Evolutionary conservation across 2,888 invertebrate genomes (phyloP).

Genomic region (Drosophila monieri): DNA sequence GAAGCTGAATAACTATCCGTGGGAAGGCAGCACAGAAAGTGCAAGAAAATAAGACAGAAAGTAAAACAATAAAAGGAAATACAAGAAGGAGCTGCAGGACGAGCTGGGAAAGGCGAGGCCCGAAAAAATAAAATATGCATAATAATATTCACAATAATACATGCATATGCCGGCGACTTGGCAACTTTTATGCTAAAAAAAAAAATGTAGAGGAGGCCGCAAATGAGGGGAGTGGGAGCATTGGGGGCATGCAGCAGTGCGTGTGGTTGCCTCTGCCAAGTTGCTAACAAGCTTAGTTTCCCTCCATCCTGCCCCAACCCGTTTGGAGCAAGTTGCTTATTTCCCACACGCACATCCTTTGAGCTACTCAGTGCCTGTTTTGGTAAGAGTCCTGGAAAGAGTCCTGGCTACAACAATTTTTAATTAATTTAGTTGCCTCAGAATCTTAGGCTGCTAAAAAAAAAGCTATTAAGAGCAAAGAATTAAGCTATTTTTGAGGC

Average conservation of each 20-base stretch:
- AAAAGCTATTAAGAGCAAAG: neutral
- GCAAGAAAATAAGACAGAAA: constrained; percentile 47
- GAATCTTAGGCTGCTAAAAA: constrained; percentile 33
- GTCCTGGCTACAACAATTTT: constrained; percentile 46
- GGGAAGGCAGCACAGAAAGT: constrained; percentile 50
- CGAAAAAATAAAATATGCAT: constrained; percentile 68
- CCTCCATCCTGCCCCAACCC: constrained; percentile 18
- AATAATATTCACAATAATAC: constrained; percentile 72
- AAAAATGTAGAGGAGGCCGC: neutral
- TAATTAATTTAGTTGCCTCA: constrained; percentile 64
- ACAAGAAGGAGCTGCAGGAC: constrained; percentile 17
- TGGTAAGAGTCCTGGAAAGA: neutral
- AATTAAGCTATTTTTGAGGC: neutral
- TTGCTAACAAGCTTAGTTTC: constrained; percentile 75
- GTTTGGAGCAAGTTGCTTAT: constrained; percentile 48
- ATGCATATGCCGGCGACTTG: constrained; percentile 44
- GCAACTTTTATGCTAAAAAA: constrained; percentile 22
- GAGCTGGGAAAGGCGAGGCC: constrained; percentile 1
- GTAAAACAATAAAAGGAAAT: neutral
- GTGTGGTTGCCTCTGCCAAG: constrained; percentile 62
- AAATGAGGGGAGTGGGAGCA: constrained; percentile 5
- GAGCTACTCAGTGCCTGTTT: constrained; percentile 13
- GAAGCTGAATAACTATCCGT: constrained; percentile 40
- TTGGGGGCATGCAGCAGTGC: constrained; percentile 42
- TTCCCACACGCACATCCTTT: constrained; percentile 24